Conservation (phyloP, 1,140 invertebrate species). For the Leptinotarsa texana region DNA sequence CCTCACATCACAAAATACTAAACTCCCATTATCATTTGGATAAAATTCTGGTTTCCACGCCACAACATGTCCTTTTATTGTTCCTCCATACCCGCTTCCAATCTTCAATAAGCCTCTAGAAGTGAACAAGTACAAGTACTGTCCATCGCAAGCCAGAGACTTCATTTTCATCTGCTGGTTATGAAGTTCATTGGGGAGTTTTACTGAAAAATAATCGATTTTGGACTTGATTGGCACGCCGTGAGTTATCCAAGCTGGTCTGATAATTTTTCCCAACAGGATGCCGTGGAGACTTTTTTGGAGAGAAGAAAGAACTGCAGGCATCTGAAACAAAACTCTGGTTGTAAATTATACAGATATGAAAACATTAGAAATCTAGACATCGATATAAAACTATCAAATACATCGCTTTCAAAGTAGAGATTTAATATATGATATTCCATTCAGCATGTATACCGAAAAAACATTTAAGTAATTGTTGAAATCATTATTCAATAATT, state of each 20-base stretch:
- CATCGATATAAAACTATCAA: too few species aligned
- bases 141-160: conserved; percentile 84
- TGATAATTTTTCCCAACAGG: conserved; percentile 78
- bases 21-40: conserved; percentile 76
- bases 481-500: too few species aligned
- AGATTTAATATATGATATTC: too few species aligned
- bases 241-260: conserved; percentile 86
- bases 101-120: conserved; percentile 84
- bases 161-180: conserved; percentile 57
- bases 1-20: conserved; percentile 81
- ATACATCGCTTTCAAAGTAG: too few species aligned
- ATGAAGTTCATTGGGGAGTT: conserved; percentile 57
- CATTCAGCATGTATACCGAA: too few species aligned
- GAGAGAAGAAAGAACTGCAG: conserved; percentile 80
- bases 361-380: too few species aligned
- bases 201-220: conserved; percentile 71
- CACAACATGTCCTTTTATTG: conserved; percentile 86
- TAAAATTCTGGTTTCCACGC: conserved; percentile 80
- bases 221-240: conserved; percentile 81
- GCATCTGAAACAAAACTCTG: conserved; percentile 65
- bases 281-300: conserved; percentile 90
- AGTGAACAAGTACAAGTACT: conserved; percentile 82
- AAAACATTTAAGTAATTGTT: too few species aligned
- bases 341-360: too few species aligned
- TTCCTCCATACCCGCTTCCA: conserved; percentile 89